phyloP scores from a whole-genome alignment of 2,888 invertebrate genomes.

The Ectemnius continuus region DNA sequence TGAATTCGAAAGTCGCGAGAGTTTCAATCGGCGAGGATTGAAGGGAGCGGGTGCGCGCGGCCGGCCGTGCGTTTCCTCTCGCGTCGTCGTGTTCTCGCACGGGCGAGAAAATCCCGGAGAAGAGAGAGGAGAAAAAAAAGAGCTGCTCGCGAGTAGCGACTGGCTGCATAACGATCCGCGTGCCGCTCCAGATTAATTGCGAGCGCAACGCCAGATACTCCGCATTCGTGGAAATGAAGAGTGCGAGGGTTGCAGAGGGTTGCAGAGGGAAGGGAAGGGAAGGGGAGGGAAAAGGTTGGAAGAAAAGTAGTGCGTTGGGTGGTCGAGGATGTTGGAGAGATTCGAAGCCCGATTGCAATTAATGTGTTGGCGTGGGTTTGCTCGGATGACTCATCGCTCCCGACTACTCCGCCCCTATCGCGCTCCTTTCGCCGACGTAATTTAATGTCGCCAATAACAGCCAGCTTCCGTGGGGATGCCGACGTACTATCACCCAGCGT shows the following conservation, averaged over 20 bases:
- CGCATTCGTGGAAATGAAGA: too few relatives aligned
- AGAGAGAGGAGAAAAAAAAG: conserved; percentile 16
- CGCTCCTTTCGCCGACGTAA: not conserved
- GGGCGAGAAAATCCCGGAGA: too few relatives aligned
- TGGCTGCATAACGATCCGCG: conserved; percentile 31
- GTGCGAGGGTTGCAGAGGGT: too few relatives aligned
- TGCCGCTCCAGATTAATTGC: not conserved
- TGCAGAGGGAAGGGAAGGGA: too few relatives aligned
- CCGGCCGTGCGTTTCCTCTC: too few relatives aligned
- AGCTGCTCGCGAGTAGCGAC: not conserved
- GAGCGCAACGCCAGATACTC: too few relatives aligned
- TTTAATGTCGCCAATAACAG: conserved; percentile 4
- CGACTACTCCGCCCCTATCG: not conserved
- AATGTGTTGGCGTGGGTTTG: not conserved
- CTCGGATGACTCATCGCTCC: not conserved
- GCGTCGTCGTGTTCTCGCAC: too few relatives aligned
- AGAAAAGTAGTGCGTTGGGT: not conserved
- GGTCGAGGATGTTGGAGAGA: not conserved
- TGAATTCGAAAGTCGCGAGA: too few relatives aligned
- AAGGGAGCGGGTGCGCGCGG: too few relatives aligned
- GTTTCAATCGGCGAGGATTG: too few relatives aligned
- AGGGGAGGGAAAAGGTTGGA: too few relatives aligned
- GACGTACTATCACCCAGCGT: not conserved
- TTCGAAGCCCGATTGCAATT: conserved; percentile 11
- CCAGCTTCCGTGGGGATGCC: not conserved